A percentile compares a stretch with the other conserved stretches of the same genome.
Conservation (phyloP, 2,888 invertebrate genomes). For the Cyclophora albipunctata region DNA sequence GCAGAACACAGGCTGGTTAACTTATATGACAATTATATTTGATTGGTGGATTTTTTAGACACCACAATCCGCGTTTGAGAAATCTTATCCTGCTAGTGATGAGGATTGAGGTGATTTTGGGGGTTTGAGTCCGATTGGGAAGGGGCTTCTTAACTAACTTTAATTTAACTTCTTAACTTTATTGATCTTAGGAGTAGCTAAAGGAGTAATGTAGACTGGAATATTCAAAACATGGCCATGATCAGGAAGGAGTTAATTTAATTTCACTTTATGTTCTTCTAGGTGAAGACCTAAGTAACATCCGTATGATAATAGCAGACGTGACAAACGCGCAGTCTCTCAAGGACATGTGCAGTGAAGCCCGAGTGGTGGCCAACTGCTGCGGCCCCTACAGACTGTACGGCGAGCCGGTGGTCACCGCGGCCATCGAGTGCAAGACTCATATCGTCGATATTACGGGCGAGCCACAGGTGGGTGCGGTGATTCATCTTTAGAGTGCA, state of each 20-base stretch:
- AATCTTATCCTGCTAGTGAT: too few relatives aligned
- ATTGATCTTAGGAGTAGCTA: too few relatives aligned
- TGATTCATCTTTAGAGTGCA: slow-evolving; percentile 34
- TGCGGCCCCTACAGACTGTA: slow-evolving; percentile 93
- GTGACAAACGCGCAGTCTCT: slow-evolving; percentile 83
- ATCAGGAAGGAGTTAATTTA: too few relatives aligned
- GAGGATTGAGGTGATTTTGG: background rate
- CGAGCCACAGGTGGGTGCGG: slow-evolving; percentile 82
- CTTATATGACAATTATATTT: slow-evolving; percentile 14
- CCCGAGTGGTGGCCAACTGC: slow-evolving; percentile 90
- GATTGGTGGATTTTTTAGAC: background rate
- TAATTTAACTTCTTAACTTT: slow-evolving; percentile 15
- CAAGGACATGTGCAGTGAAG: slow-evolving; percentile 84
- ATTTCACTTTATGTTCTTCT: too few relatives aligned
- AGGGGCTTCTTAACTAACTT: too few relatives aligned
- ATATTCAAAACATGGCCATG: too few relatives aligned
- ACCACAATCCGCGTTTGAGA: too few relatives aligned
- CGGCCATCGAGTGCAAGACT: slow-evolving; percentile 86
- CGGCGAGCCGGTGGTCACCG: slow-evolving; percentile 92
- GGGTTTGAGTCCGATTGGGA: background rate
- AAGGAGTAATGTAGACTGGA: too few relatives aligned
- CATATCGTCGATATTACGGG: slow-evolving; percentile 96
- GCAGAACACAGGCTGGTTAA: slow-evolving; percentile 48
- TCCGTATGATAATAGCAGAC: slow-evolving; percentile 86
- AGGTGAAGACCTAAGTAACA: slow-evolving; percentile 77